Percentiles rank a stretch among this genome's conserved stretches.
Conservation (phyloP, 2,888 invertebrate genomes). For the Sceliomorpha sp. region DNA sequence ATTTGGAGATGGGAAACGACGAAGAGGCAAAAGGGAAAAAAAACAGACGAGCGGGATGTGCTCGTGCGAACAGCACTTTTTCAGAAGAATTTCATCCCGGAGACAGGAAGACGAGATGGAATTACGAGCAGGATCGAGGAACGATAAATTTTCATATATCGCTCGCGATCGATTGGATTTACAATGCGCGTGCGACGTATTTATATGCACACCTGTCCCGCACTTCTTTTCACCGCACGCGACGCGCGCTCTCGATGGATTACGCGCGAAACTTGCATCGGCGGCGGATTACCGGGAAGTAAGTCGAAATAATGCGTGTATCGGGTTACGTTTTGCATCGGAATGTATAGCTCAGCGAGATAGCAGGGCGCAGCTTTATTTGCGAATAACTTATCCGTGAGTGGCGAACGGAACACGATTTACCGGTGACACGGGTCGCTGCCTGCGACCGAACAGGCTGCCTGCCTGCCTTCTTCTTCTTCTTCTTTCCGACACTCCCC, state of each 20-base stretch:
- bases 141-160: neutral
- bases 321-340: conserved; percentile 35
- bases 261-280: too few species aligned
- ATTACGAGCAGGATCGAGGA: conserved; percentile 1
- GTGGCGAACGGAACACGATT: conserved; percentile 27
- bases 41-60: neutral
- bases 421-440: conserved; percentile 45
- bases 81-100: too few species aligned
- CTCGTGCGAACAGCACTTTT: too few species aligned
- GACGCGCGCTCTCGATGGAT: too few species aligned
- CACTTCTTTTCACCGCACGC: too few species aligned
- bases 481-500: conserved; percentile 24
- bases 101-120: conserved; percentile 3
- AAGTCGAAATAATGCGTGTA: conserved; percentile 26
- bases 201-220: too few species aligned
- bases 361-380: conserved; percentile 17
- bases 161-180: too few species aligned
- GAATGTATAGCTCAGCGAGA: conserved; percentile 15
- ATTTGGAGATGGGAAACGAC: neutral
- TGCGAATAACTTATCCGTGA: conserved; percentile 26
- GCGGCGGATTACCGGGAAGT: neutral
- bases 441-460: conserved; percentile 40
- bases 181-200: too few species aligned
- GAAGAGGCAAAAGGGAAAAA: neutral
- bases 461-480: too few species aligned